Evolutionary conservation across 2,797 vertebrate species (phyloP).

Genomic region (Xenops minutus): DNA sequence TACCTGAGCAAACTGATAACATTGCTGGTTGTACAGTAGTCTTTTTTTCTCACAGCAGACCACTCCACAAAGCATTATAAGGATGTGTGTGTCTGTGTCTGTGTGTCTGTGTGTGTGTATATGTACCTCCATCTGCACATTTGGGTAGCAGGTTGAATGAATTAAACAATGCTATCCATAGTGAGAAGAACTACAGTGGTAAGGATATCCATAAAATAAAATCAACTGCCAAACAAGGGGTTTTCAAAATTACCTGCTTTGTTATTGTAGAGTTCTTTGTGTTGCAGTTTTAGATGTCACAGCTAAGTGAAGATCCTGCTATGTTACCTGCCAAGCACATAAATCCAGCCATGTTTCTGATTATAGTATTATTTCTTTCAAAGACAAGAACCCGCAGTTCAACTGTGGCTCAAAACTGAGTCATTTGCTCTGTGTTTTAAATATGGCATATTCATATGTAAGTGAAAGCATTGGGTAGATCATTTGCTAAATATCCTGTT

Average conservation of each 20-base stretch:
- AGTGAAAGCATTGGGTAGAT: not conserved
- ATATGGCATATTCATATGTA: not conserved
- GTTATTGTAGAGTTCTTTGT: not conserved
- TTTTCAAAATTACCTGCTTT: not conserved
- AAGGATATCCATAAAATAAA: not conserved
- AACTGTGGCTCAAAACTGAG: not conserved
- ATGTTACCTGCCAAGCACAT: not conserved
- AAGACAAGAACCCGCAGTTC: not conserved
- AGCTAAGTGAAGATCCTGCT: not conserved
- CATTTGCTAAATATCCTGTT: not conserved
- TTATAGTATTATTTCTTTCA: not conserved
- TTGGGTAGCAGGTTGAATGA: not conserved
- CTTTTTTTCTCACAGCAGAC: not conserved
- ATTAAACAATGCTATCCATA: not conserved
- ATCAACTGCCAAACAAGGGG: not conserved
- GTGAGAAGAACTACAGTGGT: not conserved
- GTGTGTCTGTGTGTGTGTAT: not conserved
- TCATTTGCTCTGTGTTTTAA: not conserved
- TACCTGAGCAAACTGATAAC: constrained; percentile 58
- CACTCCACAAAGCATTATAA: not conserved
- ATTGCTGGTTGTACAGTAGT: not conserved
- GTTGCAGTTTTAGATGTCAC: not conserved
- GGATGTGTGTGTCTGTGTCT: accelerated
- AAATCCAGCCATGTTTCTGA: not conserved
- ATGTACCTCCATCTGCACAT: not conserved